These are phyloP conservation scores for Fissipunctia ypsillon DNA, from an alignment of 2,888 invertebrate species.

Conservation along the genomic window DNA sequence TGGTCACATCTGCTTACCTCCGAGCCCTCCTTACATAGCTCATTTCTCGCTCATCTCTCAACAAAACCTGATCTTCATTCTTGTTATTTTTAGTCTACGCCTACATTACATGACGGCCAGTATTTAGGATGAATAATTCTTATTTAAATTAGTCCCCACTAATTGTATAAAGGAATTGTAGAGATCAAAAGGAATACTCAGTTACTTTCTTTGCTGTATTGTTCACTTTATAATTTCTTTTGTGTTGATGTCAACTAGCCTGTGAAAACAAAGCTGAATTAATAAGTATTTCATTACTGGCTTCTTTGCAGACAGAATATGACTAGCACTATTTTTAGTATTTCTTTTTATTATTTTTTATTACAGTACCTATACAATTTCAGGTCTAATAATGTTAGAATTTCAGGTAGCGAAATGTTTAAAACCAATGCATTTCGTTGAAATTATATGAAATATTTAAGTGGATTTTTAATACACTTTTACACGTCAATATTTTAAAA, in stretches of 20 bases:
- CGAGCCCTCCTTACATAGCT: not conserved
- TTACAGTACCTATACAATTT: not conserved
- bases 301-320: not conserved
- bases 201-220: conserved; percentile 1
- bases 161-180: conserved; percentile 47
- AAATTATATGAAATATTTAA: too few relatives aligned
- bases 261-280: not conserved
- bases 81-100: conserved; percentile 10
- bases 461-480: too few relatives aligned
- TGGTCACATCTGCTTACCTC: not conserved
- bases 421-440: too few relatives aligned
- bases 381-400: not conserved
- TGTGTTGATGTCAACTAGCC: not conserved
- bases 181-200: conserved; percentile 28
- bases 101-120: conserved; percentile 3
- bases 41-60: conserved; percentile 31
- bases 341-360: not conserved
- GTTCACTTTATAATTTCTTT: conserved; percentile 14
- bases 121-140: conserved; percentile 33
- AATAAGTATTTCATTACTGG: not conserved
- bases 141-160: conserved; percentile 40
- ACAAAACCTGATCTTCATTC: not conserved
- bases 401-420: not conserved
- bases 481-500: too few relatives aligned
- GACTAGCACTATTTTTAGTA: not conserved